These are phyloP conservation scores for Zaprionus africanus DNA, from an alignment of 1,140 invertebrate genomes.

Conservation along the genomic window DNA sequence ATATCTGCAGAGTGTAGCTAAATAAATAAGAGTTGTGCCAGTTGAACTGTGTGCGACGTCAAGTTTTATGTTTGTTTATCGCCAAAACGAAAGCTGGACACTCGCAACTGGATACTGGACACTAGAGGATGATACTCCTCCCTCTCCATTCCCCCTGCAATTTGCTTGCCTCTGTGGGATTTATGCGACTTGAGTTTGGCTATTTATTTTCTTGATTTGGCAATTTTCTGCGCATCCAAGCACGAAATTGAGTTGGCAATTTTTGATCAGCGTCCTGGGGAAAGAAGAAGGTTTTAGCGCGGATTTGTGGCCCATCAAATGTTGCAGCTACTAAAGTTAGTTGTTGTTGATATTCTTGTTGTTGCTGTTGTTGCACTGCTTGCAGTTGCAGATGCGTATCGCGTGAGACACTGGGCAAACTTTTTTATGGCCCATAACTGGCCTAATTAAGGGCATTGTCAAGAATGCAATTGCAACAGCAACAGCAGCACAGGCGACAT, in stretches of 20 bases:
- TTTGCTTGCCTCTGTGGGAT: constrained; percentile 58
- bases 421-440: constrained; percentile 77
- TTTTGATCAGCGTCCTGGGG: constrained; percentile 27
- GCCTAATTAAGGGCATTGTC: constrained; percentile 78
- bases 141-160: constrained; percentile 4
- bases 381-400: constrained; percentile 56
- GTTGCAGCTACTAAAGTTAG: constrained; percentile 26
- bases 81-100: constrained; percentile 75
- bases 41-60: constrained; percentile 76
- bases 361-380: neutral
- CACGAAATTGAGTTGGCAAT: constrained; percentile 75
- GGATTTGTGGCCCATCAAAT: constrained; percentile 32
- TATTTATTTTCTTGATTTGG: constrained; percentile 69
- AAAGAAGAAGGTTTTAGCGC: constrained; percentile 15
- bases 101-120: constrained; percentile 54
- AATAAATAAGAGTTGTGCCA: constrained; percentile 75
- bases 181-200: constrained; percentile 61
- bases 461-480: constrained; percentile 38
- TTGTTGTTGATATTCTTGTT: neutral
- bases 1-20: constrained; percentile 61
- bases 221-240: constrained; percentile 63
- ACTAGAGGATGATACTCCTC: neutral
- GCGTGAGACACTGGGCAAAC: constrained; percentile 51
- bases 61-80: constrained; percentile 82
- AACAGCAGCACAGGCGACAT: constrained; percentile 3